Evolutionary conservation across 2,888 invertebrate genomes (phyloP).

Genomic region (Ectemnius cavifrons): DNA sequence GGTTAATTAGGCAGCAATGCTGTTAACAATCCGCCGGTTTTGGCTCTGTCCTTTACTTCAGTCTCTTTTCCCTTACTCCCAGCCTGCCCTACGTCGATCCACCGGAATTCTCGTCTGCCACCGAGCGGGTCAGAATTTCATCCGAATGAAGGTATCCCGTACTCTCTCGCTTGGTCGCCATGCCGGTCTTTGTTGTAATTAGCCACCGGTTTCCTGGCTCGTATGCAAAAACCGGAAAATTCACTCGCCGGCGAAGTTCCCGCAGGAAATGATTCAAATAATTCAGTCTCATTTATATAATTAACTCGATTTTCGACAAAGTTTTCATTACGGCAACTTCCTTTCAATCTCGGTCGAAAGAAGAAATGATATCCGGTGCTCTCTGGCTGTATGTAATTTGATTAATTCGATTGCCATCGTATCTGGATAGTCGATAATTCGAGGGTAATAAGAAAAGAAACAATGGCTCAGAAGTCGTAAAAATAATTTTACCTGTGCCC

Average conservation of each 20-base stretch:
- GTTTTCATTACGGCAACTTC: too few species aligned
- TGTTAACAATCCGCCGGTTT: conserved; percentile 68
- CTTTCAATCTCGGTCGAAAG: too few species aligned
- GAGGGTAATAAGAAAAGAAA: conserved; percentile 42
- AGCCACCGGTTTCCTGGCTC: conserved; percentile 26
- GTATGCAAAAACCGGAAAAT: conserved; percentile 42
- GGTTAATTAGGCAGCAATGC: conserved; percentile 73
- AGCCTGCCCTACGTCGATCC: conserved; percentile 30
- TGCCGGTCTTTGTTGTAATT: conserved; percentile 40
- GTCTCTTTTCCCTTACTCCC: conserved; percentile 40
- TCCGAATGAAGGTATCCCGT: conserved; percentile 45
- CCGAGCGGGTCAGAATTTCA: conserved; percentile 39
- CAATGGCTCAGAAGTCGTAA: conserved; percentile 30
- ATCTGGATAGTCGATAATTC: conserved; percentile 34
- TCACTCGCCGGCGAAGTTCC: conserved; percentile 2
- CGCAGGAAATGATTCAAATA: conserved; percentile 16
- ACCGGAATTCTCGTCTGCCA: conserved; percentile 44
- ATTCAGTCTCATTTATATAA: too few species aligned
- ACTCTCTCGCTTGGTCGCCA: conserved; percentile 18
- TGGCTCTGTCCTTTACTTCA: conserved; percentile 39
- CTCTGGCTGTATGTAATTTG: conserved; percentile 2
- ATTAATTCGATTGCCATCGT: conserved; percentile 46
- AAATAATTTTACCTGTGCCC: conserved; percentile 43
- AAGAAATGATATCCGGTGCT: too few species aligned
- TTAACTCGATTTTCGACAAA: too few species aligned